Evolutionary conservation across 2,888 invertebrate genomes (phyloP).

Genomic region (Galeruca laticollis): DNA sequence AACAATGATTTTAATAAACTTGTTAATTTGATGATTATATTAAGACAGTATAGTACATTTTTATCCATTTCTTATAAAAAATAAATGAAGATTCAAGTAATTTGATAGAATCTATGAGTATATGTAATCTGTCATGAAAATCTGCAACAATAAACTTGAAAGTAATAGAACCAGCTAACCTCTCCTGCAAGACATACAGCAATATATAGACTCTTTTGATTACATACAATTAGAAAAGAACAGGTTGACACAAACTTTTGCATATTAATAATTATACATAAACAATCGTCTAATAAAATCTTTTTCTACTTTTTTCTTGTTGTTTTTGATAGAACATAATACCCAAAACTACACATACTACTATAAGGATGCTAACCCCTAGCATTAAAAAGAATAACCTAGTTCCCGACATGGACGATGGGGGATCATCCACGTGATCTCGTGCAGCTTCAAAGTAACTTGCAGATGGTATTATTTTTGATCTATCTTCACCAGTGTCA

Average conservation of each 20-base stretch:
- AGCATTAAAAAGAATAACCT: conserved; percentile 92
- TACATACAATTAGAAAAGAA: not conserved
- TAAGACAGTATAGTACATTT: not conserved
- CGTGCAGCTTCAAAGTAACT: conserved; percentile 91
- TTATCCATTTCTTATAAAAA: not conserved
- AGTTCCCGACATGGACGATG: conserved; percentile 88
- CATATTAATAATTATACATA: conserved; percentile 23
- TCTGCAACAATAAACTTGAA: not conserved
- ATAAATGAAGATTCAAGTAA: not conserved
- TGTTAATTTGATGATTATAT: too few species aligned
- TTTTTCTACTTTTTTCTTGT: conserved; percentile 89
- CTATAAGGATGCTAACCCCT: conserved; percentile 83
- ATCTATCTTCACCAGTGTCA: conserved; percentile 78
- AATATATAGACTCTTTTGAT: not conserved
- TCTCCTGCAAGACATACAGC: not conserved
- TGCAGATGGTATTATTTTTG: conserved; percentile 89
- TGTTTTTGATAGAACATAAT: conserved; percentile 95
- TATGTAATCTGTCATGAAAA: too few species aligned
- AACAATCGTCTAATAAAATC: conserved; percentile 75
- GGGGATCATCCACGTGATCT: conserved; percentile 89
- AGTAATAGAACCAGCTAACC: not conserved
- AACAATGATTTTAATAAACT: too few species aligned
- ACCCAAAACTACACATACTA: conserved; percentile 86
- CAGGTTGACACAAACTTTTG: conserved; percentile 9
- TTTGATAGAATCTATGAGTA: too few species aligned